Percentiles rank a stretch among this genome's conserved stretches.
Evolutionary conservation across 2,113 vertebrate genomes (phyloP).

Genomic region (Tyto alba): DNA sequence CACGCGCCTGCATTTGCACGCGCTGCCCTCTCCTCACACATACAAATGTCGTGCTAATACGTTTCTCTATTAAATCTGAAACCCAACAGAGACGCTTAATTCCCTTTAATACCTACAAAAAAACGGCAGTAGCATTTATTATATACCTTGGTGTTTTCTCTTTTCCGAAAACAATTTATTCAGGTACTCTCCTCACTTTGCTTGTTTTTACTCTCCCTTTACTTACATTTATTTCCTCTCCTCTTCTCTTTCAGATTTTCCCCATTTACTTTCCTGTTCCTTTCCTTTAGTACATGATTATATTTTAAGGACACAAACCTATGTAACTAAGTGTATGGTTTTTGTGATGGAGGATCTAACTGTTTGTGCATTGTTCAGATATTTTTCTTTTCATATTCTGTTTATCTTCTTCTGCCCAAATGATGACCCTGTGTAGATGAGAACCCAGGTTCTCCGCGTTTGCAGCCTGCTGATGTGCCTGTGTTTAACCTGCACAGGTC

Average conservation of each 20-base stretch:
- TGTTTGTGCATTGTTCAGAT: neutral
- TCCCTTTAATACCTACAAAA: neutral
- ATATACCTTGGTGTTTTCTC: neutral
- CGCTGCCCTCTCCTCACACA: neutral
- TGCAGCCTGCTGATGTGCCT: fast-evolving
- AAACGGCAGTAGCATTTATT: neutral
- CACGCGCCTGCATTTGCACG: fast-evolving
- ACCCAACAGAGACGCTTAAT: neutral
- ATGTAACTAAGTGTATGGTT: neutral
- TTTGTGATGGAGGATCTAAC: neutral
- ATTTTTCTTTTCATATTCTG: neutral
- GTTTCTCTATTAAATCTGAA: neutral
- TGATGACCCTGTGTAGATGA: neutral
- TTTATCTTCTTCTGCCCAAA: neutral
- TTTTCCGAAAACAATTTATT: neutral
- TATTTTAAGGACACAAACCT: neutral
- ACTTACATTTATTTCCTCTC: neutral
- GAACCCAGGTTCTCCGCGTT: neutral
- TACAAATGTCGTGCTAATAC: too few species aligned
- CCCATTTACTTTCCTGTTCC: neutral
- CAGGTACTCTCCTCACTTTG: neutral
- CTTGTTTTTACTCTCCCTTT: neutral
- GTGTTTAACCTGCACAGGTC: neutral
- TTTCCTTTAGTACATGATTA: neutral
- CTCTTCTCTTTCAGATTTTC: neutral